Percentiles rank a stretch among this genome's conserved stretches.
Conservation (phyloP, 2,888 invertebrate genomes). For the Ormyrus labotus region DNA sequence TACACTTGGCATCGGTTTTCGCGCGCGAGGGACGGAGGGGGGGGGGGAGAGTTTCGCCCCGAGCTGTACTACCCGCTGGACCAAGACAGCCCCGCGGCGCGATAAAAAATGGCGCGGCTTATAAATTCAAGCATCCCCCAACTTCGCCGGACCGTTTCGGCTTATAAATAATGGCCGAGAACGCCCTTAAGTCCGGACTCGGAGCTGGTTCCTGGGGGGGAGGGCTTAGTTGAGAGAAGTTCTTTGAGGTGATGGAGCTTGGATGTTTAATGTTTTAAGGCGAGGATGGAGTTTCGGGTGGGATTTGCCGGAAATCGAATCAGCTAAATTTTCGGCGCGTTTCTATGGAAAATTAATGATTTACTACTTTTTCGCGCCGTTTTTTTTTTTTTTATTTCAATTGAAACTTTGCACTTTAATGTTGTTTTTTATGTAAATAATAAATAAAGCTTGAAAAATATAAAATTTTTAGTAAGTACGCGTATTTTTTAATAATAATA, state of each 20-base stretch:
- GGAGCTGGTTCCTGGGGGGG: not conserved
- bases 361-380: no score
- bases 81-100: conserved; percentile 61
- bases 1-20: conserved; percentile 54
- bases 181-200: conserved; percentile 58
- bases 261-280: conserved; percentile 4
- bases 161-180: conserved; percentile 66
- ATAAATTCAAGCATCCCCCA: conserved; percentile 56
- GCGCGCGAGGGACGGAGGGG: not conserved
- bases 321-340: no score
- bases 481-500: no score
- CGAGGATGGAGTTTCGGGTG: no score
- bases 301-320: no score
- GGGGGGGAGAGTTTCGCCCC: not conserved
- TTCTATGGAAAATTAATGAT: no score
- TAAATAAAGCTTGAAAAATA: no score
- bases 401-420: no score
- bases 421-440: no score
- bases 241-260: not conserved
- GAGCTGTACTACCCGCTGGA: conserved; percentile 57
- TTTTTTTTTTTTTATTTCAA: no score
- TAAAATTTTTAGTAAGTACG: no score
- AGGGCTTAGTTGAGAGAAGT: conserved; percentile 1
- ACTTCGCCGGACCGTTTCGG: conserved; percentile 64
- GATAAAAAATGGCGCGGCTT: conserved; percentile 54